A percentile compares a stretch with the other conserved stretches of the same genome.
These are phyloP conservation scores for Musca domestica DNA, from an alignment of 1,140 invertebrate genomes.

Conservation along the genomic window DNA sequence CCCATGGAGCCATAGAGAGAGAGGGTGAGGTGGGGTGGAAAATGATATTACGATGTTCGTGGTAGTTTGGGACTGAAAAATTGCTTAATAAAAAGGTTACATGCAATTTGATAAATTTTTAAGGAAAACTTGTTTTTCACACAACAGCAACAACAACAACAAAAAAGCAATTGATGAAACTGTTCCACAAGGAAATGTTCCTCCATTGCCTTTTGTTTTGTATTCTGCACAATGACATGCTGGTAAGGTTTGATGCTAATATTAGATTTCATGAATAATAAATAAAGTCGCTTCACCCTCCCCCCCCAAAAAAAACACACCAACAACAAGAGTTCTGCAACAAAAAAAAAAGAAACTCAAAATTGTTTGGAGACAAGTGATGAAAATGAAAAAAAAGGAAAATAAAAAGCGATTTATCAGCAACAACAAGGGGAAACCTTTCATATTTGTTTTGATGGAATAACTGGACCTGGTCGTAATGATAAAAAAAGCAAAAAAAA, in stretches of 20 bases:
- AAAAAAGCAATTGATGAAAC: too few species aligned
- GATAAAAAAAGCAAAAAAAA: not conserved
- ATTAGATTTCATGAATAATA: slow-evolving; percentile 20
- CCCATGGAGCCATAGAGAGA: too few species aligned
- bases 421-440: not conserved
- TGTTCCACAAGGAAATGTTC: too few species aligned
- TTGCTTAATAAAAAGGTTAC: slow-evolving; percentile 12
- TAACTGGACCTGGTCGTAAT: not conserved
- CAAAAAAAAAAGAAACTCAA: too few species aligned
- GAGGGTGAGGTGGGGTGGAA: not conserved
- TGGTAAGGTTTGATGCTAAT: slow-evolving; percentile 17
- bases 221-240: not conserved
- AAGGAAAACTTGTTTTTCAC: too few species aligned
- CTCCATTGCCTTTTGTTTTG: too few species aligned
- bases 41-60: not conserved
- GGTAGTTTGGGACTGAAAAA: too few species aligned
- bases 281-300: not conserved
- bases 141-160: too few species aligned
- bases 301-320: too few species aligned
- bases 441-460: too few species aligned
- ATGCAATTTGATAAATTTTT: slow-evolving; percentile 6
- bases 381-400: not conserved
- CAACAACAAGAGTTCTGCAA: too few species aligned
- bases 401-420: not conserved
- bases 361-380: not conserved